Base-by-base conservation (phyloP, 1,140 invertebrate genomes). In the roundworm (Caenorhabditis elegans) region DNA sequence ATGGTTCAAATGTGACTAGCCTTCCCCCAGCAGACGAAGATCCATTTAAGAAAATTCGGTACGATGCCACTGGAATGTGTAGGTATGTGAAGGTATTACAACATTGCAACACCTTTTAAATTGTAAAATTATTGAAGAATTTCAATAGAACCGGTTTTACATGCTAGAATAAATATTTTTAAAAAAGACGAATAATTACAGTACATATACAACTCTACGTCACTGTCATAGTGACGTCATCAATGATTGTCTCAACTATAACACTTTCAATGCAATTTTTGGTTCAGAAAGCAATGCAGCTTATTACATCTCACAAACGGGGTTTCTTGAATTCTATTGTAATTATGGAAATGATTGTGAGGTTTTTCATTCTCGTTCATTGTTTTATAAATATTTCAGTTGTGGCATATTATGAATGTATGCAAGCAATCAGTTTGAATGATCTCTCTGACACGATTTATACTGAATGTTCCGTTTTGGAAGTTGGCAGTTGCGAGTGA, bases 171-270 rank as follows among this genome's bases (percentile, higher is more conserved):
- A n/a, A n/a, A n/a, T n/a, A n/a, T n/a, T n/a, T n/a, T n/a, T n/a
- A n/a, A n/a, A n/a, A n/a, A n/a, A n/a, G n/a, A n/a, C n/a, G n/a
- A n/a, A n/a, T n/a, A 17, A 24, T 34, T 60, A 17, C 28, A 60
- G 53, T 31, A 60, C 11, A 3, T 60, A 60, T 17, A 15, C 53
- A 6, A 22, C 26, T 34, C 53, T 60, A 31, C 53, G 53, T 60
- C 53, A 60, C n/a, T 60, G 53, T 60, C 53, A 60, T 22, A 60
- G 26, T 60, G 53, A 60, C n/a, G 53, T 60, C 53, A 60, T 60
- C 13, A 28, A 60, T 34, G 15, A 34, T 34, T 60, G 53, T 34
- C 53, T 60, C 26, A 60, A 60, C 34, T 60, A 60, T 17, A 60
- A 60, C n/a, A 60, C 53, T 3, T 60, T 60, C 28, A 60, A 60